Evolutionary conservation across 2,797 vertebrate genomes (phyloP).

Genomic region (Gila robusta): DNA sequence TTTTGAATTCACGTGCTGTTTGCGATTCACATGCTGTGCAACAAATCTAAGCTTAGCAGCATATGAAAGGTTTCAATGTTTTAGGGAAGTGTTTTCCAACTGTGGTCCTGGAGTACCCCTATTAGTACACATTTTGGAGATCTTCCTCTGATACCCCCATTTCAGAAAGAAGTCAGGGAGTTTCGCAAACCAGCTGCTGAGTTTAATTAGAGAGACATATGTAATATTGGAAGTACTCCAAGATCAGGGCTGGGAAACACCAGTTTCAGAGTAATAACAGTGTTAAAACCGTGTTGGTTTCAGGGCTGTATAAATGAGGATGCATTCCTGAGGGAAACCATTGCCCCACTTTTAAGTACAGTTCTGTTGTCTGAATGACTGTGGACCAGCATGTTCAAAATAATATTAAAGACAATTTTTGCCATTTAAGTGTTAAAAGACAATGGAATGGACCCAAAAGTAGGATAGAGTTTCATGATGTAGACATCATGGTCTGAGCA

Average conservation of each 20-base stretch:
- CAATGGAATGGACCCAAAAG: slow-evolving; percentile 43
- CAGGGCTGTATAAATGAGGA: slow-evolving; percentile 9
- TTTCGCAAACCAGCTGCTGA: background rate
- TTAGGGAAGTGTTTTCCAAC: background rate
- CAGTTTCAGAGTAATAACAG: background rate
- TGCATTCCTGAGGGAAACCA: slow-evolving; percentile 1
- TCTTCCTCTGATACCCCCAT: slow-evolving; percentile 17
- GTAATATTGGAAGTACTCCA: background rate
- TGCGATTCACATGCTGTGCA: background rate
- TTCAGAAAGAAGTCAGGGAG: background rate
- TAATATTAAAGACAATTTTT: slow-evolving; percentile 18
- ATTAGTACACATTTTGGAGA: background rate
- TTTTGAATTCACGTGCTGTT: slow-evolving; percentile 69
- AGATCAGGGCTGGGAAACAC: background rate
- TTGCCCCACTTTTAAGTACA: background rate
- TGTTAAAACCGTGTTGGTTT: background rate
- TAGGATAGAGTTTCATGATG: background rate
- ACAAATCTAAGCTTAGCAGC: background rate
- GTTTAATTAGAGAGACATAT: background rate
- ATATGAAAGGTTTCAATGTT: background rate
- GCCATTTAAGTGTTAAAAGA: slow-evolving; percentile 29
- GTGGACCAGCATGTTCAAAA: slow-evolving; percentile 49
- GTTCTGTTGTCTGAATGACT: slow-evolving; percentile 23
- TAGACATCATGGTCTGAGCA: slow-evolving; percentile 30
- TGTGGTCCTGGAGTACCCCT: background rate